Conservation (phyloP, 2,113 vertebrate species). For the Probosciger aterrimus region DNA sequence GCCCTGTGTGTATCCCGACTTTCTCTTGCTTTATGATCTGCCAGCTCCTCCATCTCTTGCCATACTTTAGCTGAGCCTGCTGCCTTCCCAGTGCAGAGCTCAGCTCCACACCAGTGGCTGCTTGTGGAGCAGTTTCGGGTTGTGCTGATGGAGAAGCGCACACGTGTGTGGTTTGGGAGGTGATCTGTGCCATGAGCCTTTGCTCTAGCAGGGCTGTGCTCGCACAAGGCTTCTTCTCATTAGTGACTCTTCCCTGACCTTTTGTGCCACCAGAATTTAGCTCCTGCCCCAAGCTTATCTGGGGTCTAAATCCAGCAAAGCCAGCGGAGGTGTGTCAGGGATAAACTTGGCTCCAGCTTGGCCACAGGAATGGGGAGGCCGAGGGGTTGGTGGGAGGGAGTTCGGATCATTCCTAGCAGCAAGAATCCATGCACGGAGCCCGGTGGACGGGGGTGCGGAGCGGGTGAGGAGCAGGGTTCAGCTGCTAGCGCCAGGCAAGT, state of each 20-base stretch:
- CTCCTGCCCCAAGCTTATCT: slow-evolving; percentile 44
- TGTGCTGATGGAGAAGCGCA: not conserved
- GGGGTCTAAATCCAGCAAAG: slow-evolving; percentile 46
- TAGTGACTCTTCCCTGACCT: not conserved
- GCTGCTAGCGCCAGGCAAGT: slow-evolving; percentile 64
- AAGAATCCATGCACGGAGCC: slow-evolving; percentile 51
- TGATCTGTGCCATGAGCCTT: not conserved
- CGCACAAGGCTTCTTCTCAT: not conserved
- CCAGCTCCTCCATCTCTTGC: not conserved
- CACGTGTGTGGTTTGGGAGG: not conserved
- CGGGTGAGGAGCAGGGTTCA: slow-evolving; percentile 24
- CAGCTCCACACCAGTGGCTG: not conserved
- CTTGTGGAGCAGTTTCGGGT: not conserved
- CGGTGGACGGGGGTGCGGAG: not conserved
- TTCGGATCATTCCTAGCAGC: slow-evolving; percentile 9
- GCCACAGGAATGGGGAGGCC: slow-evolving; percentile 54
- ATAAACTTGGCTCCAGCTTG: slow-evolving; percentile 59
- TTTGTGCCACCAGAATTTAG: slow-evolving; percentile 1
- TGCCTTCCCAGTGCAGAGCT: not conserved
- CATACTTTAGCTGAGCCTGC: not conserved
- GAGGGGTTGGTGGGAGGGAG: slow-evolving; percentile 6
- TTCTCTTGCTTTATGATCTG: not conserved
- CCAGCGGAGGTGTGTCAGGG: not conserved
- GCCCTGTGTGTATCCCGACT: not conserved
- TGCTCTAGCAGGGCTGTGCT: not conserved